These are phyloP conservation scores for Remorina albescens DNA, from an alignment of 2,797 vertebrate species.

Conservation along the genomic window DNA sequence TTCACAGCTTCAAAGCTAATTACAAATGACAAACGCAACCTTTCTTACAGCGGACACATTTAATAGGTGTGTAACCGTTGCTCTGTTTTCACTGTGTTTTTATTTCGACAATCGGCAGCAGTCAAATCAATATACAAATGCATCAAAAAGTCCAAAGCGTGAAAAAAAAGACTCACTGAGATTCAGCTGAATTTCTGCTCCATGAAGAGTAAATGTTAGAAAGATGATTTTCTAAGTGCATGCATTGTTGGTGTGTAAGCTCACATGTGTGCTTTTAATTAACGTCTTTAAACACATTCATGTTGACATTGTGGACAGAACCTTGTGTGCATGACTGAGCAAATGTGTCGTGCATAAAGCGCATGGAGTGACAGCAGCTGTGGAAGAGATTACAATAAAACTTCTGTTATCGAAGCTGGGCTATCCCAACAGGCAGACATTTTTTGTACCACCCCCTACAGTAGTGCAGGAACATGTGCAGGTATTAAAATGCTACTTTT, in stretches of 20 bases:
- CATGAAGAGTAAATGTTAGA: conserved; percentile 2
- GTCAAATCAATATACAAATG: neutral
- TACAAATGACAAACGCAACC: conserved; percentile 10
- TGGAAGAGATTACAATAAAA: conserved; percentile 60
- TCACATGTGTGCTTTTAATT: conserved; percentile 65
- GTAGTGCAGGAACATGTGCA: neutral
- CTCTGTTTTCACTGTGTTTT: neutral
- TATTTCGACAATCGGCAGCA: neutral
- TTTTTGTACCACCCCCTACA: neutral
- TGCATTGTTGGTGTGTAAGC: neutral
- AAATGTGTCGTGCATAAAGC: conserved; percentile 40
- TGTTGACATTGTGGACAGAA: conserved; percentile 61
- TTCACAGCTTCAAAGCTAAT: conserved; percentile 54
- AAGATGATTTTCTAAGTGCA: neutral
- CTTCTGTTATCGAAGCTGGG: conserved; percentile 43
- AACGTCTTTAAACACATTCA: conserved; percentile 53
- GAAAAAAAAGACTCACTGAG: neutral
- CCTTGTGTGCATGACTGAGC: conserved; percentile 48
- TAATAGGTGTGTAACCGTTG: conserved; percentile 4
- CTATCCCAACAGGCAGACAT: conserved; percentile 41
- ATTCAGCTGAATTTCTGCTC: conserved; percentile 10
- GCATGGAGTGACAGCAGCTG: conserved; percentile 49
- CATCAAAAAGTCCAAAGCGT: neutral
- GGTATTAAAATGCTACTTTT: neutral
- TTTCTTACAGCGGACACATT: conserved; percentile 12